Evolutionary conservation across 1,140 invertebrate genomes (phyloP), one percentile per base, ranked within the genome.

Genomic region (Drosophila saltans): DNA sequence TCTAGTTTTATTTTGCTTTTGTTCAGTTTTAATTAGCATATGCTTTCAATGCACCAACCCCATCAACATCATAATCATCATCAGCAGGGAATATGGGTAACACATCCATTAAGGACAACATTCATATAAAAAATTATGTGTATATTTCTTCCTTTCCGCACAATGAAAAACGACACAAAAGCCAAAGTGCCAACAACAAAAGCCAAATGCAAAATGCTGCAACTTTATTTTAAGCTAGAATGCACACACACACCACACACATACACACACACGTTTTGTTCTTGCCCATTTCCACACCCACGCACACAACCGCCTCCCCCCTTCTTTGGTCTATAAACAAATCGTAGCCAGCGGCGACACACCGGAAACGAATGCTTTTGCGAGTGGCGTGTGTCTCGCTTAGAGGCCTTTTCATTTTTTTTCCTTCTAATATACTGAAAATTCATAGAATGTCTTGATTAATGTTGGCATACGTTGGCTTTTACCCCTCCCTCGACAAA

Each of bases 81-180:
- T 75, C 16, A 16, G 21, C 1, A 21, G 21, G 8, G 16, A 21
- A 16, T 16, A 16, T 16, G 2, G 7, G 45, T 24, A 30, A 7
- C 33, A 36, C 76, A 81, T 85, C 83, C 82, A 85, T 85, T 85
- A 85, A 28, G 83, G 45, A 71, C 68, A 86, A 67, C 64, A 75
- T 52, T 52, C 21, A 68, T 59, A 21, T 40, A 64, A 71, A 66
- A 78, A 67, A 67, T 70, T 81, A 77, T 89, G 77, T 83, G 67
- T 43, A 67, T 62, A 78, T 83, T 83, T 76, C 62, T 66, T 66
- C 63, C 65, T 60, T 48, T 48, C 59, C 75, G 43, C 74, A 78
- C 81, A 90, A 91, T 86, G 88, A 91, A 88, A 74, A 82, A 80
- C 73, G 75, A 88, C 81, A 91, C 82, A 91, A 91, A 91, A 90